A percentile compares a stretch with the other conserved stretches of the same genome.
phyloP scores from a whole-genome alignment of 2,888 invertebrate species.

The Netelia fuscicornis region DNA sequence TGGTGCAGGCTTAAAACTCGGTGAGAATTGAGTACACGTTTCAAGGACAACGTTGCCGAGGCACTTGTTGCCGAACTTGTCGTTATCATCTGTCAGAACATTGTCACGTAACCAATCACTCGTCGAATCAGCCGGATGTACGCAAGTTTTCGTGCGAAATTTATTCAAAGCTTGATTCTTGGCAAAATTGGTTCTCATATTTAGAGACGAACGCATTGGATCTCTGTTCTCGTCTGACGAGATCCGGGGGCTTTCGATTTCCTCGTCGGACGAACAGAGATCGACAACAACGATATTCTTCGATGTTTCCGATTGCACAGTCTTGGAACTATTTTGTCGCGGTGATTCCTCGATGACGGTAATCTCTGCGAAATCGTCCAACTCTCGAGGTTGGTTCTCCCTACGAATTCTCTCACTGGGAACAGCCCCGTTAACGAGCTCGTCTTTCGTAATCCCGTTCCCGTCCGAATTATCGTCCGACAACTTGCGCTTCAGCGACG shows the following conservation, averaged over 20 bases:
- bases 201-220: slow-evolving; percentile 67
- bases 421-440: not conserved
- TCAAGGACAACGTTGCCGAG: slow-evolving; percentile 68
- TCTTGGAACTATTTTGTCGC: not conserved
- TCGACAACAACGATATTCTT: slow-evolving; percentile 85
- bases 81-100: slow-evolving; percentile 68
- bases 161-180: slow-evolving; percentile 72
- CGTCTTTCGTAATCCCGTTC: not conserved
- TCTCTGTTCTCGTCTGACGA: slow-evolving; percentile 78
- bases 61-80: slow-evolving; percentile 69
- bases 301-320: slow-evolving; percentile 38
- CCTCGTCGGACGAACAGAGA: slow-evolving; percentile 89
- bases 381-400: not conserved
- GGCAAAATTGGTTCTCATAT: slow-evolving; percentile 62
- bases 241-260: slow-evolving; percentile 78
- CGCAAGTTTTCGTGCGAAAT: slow-evolving; percentile 71
- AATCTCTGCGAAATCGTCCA: slow-evolving; percentile 59
- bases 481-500: slow-evolving; percentile 71
- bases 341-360: slow-evolving; percentile 38
- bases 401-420: not conserved
- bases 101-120: slow-evolving; percentile 73
- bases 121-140: slow-evolving; percentile 73
- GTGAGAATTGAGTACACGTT: slow-evolving; percentile 67
- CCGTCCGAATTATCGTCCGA: not conserved
- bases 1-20: slow-evolving; percentile 64